Evolutionary conservation across 2,797 vertebrate species (phyloP).

Genomic region (Balearica regulorum): DNA sequence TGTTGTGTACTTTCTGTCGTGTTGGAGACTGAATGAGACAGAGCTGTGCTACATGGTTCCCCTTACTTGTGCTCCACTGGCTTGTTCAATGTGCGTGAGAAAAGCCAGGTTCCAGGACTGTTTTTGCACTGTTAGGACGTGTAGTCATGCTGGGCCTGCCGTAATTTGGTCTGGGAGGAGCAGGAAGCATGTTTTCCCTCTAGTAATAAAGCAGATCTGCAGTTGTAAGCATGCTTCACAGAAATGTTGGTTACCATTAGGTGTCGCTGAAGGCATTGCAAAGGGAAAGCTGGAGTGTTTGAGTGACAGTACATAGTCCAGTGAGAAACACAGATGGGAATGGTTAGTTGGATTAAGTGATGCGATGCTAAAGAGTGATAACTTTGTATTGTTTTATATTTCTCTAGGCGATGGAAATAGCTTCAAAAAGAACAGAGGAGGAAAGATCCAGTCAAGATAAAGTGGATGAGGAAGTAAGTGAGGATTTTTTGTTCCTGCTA

Average conservation of each 20-base stretch:
- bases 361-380: background rate
- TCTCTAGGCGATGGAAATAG: constrained; percentile 88
- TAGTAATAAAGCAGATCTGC: no score
- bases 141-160: background rate
- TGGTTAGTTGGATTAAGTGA: background rate
- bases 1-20: background rate
- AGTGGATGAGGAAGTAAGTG: constrained; percentile 87
- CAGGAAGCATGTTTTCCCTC: background rate
- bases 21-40: background rate
- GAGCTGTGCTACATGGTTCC: background rate
- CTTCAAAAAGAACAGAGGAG: constrained; percentile 84
- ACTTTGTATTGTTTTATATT: constrained; percentile 34
- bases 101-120: background rate
- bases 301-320: background rate
- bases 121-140: background rate
- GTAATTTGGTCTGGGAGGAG: background rate
- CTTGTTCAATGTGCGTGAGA: background rate
- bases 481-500: background rate
- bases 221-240: fast-evolving
- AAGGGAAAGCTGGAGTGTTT: background rate
- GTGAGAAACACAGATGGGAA: background rate
- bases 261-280: background rate
- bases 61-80: background rate
- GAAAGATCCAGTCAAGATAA: constrained; percentile 88
- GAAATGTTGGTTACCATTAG: background rate